These are phyloP conservation scores for Taenioides sp. DNA, from an alignment of 2,797 vertebrate species.

Conservation along the genomic window DNA sequence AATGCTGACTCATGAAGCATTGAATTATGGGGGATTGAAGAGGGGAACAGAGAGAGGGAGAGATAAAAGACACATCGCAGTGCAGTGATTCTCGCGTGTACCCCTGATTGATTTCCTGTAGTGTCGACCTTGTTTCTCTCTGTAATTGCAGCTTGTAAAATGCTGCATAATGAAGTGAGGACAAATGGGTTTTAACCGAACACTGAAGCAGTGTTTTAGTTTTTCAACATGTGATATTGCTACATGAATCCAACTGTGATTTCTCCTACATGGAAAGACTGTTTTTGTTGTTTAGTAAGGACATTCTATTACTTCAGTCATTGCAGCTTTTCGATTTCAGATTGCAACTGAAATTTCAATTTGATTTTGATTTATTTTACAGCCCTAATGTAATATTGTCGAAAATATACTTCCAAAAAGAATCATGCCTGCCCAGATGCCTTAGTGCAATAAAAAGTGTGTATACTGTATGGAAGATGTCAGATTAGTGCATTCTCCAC, in stretches of 20 bases:
- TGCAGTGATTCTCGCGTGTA: slow-evolving; percentile 21
- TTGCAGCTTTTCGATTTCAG: not conserved
- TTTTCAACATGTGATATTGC: slow-evolving; percentile 6
- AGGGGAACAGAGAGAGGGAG: slow-evolving; percentile 20
- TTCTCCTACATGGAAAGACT: too few species aligned
- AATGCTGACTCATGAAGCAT: slow-evolving; percentile 54
- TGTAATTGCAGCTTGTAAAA: slow-evolving; percentile 53
- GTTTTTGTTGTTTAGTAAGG: not conserved
- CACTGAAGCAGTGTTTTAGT: slow-evolving; percentile 1
- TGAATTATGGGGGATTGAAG: slow-evolving; percentile 50
- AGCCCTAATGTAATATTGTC: too few species aligned
- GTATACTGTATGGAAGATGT: not conserved
- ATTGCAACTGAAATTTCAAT: not conserved
- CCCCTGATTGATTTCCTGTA: slow-evolving; percentile 49
- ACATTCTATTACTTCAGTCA: not conserved
- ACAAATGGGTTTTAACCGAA: slow-evolving; percentile 25
- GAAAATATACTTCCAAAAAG: not conserved
- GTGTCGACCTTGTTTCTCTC: slow-evolving; percentile 18
- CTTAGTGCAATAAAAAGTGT: too few species aligned
- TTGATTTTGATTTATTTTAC: too few species aligned
- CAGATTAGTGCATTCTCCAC: slow-evolving; percentile 31
- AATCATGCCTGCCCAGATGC: not conserved
- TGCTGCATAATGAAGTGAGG: slow-evolving; percentile 16
- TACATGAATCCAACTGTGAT: slow-evolving; percentile 3
- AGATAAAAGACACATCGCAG: slow-evolving; percentile 10